These are phyloP conservation scores for Drosophila kanekoi DNA, from an alignment of 2,888 invertebrate species.

Conservation along the genomic window DNA sequence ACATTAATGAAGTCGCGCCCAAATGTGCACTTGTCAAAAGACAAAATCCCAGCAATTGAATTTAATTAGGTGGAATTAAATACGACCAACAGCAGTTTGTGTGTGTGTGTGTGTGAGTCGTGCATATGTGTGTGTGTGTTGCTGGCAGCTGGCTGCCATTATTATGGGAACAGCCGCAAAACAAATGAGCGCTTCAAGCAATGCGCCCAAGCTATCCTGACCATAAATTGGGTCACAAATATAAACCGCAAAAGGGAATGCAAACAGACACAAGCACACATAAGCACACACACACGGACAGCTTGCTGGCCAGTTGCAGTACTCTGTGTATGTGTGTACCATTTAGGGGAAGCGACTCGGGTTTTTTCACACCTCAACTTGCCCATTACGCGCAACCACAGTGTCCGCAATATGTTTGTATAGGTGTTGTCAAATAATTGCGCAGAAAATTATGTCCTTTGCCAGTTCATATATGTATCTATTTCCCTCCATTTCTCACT, in stretches of 20 bases:
- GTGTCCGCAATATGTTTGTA: constrained; percentile 66
- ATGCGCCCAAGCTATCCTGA: constrained; percentile 28
- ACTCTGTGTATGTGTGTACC: constrained; percentile 5
- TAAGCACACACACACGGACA: constrained; percentile 8
- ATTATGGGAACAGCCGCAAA: constrained; percentile 58
- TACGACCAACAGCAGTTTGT: constrained; percentile 20
- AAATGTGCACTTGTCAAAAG: constrained; percentile 20
- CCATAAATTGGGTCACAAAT: constrained; percentile 67
- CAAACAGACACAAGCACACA: constrained; percentile 8
- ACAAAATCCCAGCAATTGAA: constrained; percentile 58
- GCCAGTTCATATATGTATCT: not conserved
- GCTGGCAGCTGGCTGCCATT: constrained; percentile 52
- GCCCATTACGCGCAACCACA: constrained; percentile 56
- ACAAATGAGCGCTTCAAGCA: constrained; percentile 58
- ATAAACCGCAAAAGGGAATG: constrained; percentile 53
- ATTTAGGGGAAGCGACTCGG: constrained; percentile 20
- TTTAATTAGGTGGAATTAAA: constrained; percentile 64
- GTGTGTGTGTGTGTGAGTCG: constrained; percentile 4
- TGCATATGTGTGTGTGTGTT: constrained; percentile 14
- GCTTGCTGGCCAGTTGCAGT: constrained; percentile 43
- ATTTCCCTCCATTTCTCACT: not conserved
- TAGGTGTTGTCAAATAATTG: constrained; percentile 69
- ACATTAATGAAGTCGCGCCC: constrained; percentile 8
- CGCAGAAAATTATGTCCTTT: constrained; percentile 20
- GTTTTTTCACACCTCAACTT: constrained; percentile 50